phyloP scores from a whole-genome alignment of 2,888 invertebrate genomes.

The Callosobruchus maculatus region DNA sequence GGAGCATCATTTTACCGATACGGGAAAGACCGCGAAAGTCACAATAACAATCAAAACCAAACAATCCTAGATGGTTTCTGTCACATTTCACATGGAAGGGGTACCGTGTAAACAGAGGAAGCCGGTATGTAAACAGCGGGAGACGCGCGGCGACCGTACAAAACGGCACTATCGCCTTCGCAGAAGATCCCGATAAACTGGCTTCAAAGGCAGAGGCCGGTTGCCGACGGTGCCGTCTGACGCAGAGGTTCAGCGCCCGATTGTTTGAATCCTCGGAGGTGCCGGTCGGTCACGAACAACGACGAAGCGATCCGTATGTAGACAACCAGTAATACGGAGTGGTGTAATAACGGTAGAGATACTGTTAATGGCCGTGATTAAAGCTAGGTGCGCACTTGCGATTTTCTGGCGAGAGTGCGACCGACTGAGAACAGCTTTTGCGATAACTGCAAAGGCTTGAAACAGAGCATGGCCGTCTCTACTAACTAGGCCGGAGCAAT shows the following conservation, averaged over 20 bases:
- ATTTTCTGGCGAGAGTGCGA: too few relatives aligned
- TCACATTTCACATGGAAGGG: slow-evolving; percentile 16
- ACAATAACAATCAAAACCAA: not conserved
- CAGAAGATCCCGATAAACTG: slow-evolving; percentile 26
- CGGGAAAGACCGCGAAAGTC: not conserved
- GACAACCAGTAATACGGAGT: slow-evolving; percentile 2
- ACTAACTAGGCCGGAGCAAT: too few relatives aligned
- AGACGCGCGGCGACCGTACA: slow-evolving; percentile 5
- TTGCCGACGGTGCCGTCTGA: slow-evolving; percentile 15
- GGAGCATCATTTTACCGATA: not conserved
- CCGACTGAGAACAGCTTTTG: too few relatives aligned
- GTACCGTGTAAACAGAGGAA: not conserved
- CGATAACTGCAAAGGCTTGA: too few relatives aligned
- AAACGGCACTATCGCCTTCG: slow-evolving; percentile 14
- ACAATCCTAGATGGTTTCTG: slow-evolving; percentile 11
- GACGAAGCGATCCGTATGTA: slow-evolving; percentile 4
- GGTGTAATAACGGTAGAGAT: too few relatives aligned
- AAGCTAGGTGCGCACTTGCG: too few relatives aligned
- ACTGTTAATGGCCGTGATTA: too few relatives aligned
- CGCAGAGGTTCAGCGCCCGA: slow-evolving; percentile 32
- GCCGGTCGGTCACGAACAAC: slow-evolving; percentile 8
- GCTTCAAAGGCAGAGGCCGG: slow-evolving; percentile 20
- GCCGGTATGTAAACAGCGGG: slow-evolving; percentile 10
- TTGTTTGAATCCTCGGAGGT: slow-evolving; percentile 27
- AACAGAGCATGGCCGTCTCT: too few relatives aligned